Evolutionary conservation across 2,113 vertebrate species (phyloP).

Genomic region (Centrocercus urophasianus): DNA sequence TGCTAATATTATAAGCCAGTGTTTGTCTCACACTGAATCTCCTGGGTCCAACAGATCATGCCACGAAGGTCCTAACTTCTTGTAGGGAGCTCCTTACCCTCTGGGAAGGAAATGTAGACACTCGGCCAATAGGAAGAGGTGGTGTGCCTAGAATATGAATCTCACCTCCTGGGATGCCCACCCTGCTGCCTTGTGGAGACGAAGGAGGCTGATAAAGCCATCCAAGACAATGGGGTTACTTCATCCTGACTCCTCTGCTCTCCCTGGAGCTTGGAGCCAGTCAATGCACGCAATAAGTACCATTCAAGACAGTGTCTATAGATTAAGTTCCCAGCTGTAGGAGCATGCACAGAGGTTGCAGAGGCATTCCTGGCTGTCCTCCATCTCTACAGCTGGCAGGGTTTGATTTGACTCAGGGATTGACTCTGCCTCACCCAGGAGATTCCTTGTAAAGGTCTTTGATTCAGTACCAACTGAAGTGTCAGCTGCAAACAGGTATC

Average conservation of each 20-base stretch:
- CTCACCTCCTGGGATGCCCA: fast-evolving
- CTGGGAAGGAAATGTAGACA: not conserved
- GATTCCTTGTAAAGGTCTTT: not conserved
- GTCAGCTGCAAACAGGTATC: not conserved
- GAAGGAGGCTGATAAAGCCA: not conserved
- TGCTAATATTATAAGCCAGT: not conserved
- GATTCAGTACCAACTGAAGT: not conserved
- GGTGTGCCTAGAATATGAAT: not conserved
- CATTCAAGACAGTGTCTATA: not conserved
- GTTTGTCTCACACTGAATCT: not conserved
- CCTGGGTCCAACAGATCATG: not conserved
- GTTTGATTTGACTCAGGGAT: not conserved
- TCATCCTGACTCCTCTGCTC: not conserved
- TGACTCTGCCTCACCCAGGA: not conserved
- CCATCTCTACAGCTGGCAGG: not conserved
- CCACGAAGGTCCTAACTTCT: not conserved
- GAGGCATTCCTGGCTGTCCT: not conserved
- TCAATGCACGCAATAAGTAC: not conserved
- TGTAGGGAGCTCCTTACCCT: not conserved
- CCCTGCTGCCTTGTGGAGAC: not conserved
- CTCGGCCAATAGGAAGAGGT: not conserved
- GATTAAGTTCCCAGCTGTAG: not conserved
- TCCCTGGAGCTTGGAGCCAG: fast-evolving
- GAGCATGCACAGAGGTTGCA: not conserved
- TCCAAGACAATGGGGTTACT: not conserved